Evolutionary conservation across 2,797 vertebrate species (phyloP).

Genomic region (Fringilla coelebs): DNA sequence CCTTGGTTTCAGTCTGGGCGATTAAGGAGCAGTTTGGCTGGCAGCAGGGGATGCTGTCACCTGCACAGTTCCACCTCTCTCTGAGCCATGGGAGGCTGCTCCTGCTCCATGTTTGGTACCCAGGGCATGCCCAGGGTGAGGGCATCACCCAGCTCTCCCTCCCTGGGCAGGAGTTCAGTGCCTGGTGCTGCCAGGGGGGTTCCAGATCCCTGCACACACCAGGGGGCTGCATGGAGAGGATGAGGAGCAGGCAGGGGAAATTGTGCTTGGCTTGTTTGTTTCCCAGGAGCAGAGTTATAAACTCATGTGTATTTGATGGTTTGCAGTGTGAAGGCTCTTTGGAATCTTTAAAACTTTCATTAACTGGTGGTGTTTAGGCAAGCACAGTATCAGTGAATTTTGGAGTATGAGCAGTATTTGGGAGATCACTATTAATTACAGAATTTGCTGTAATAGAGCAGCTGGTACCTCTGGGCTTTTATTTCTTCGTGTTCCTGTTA

Average conservation of each 20-base stretch:
- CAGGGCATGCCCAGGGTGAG: neutral
- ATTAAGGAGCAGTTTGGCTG: neutral
- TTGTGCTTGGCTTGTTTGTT: neutral
- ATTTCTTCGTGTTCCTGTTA: neutral
- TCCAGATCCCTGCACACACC: neutral
- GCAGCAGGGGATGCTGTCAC: neutral
- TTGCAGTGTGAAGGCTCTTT: neutral
- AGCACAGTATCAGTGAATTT: neutral
- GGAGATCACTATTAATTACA: neutral
- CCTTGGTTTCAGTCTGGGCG: neutral
- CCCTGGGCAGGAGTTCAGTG: neutral
- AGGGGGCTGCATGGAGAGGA: neutral
- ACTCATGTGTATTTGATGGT: neutral
- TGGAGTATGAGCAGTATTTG: neutral
- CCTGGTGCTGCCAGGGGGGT: neutral
- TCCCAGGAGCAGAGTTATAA: neutral
- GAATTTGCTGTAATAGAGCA: neutral
- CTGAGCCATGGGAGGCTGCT: rapidly evolving
- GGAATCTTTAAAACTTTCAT: neutral
- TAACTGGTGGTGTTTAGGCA: neutral
- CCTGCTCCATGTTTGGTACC: neutral
- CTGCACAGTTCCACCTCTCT: neutral
- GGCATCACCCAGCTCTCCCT: no score
- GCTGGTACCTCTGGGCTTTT: neutral
- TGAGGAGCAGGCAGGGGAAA: rapidly evolving